Evolutionary conservation across 2,888 invertebrate genomes (phyloP).

Genomic region (Ectemnius cavifrons): DNA sequence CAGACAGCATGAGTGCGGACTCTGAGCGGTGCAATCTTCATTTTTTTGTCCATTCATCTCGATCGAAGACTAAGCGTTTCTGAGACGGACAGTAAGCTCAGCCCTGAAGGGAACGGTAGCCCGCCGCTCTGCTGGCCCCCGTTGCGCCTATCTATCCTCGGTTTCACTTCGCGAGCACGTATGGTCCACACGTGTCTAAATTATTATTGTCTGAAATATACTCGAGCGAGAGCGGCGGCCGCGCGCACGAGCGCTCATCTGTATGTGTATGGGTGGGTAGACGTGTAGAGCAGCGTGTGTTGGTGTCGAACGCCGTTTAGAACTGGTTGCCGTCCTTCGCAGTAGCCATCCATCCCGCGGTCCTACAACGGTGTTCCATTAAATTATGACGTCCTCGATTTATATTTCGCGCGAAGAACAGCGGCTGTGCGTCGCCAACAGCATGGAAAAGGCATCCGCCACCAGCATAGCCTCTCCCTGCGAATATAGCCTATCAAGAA

Average conservation of each 20-base stretch:
- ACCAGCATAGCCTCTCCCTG: not conserved
- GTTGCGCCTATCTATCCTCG: slow-evolving; percentile 70
- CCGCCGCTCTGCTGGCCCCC: slow-evolving; percentile 50
- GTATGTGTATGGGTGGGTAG: slow-evolving; percentile 24
- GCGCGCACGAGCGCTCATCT: not conserved
- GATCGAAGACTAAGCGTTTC: slow-evolving; percentile 42
- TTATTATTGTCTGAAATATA: slow-evolving; percentile 74
- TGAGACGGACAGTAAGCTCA: slow-evolving; percentile 48
- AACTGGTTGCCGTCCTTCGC: slow-evolving; percentile 57
- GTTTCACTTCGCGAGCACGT: slow-evolving; percentile 64
- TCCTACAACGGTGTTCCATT: slow-evolving; percentile 64
- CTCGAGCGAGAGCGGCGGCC: slow-evolving; percentile 8
- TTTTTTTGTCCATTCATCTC: slow-evolving; percentile 23
- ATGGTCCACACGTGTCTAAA: slow-evolving; percentile 76
- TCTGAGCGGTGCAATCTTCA: not conserved
- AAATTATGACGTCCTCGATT: slow-evolving; percentile 63
- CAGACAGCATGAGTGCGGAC: slow-evolving; percentile 20
- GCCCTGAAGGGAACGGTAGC: slow-evolving; percentile 57
- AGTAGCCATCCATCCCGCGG: slow-evolving; percentile 42
- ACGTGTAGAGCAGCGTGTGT: slow-evolving; percentile 27
- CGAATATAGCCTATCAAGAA: too few relatives aligned
- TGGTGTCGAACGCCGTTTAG: slow-evolving; percentile 48
- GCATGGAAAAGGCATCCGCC: slow-evolving; percentile 13
- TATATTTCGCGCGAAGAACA: slow-evolving; percentile 48
- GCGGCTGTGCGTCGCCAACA: slow-evolving; percentile 14